Base-by-base conservation (phyloP, 2,113 vertebrate genomes). In the Myotis lucifugus region DNA sequence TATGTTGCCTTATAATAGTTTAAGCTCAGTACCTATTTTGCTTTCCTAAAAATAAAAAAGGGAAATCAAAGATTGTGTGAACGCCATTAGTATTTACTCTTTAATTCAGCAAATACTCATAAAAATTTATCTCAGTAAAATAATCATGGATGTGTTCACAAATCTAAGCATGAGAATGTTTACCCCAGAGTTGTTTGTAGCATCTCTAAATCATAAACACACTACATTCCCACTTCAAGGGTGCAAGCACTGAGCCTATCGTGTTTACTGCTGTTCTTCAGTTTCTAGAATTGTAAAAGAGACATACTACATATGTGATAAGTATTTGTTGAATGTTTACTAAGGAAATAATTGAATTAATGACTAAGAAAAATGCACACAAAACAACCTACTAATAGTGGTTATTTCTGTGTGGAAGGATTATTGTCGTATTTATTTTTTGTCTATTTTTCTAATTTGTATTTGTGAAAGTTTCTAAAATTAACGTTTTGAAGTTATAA, bases 261-360 rank as follows among this genome's bases (percentile, higher is more conserved):
- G 77, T 79, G 23, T 72, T 92, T 67, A 32, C 11, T 83, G 27
- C 32, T 74, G 1, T 92, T 40, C 27, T 67, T 88, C 3, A 29
- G 14, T 78, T 54, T 83, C 46, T 83, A 48, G 18, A 56, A 76
- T 40, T 81, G 9, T 67, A 52, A 74, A 42, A 78, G 54, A 91
- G 13, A 34, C 48, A 74, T 85, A 34, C 1, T 73, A 88, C 14
- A 25, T 88, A 61, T 27, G 72, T 14, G 56, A 8, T 88, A 66
- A 88, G 73, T 78, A 72, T 61, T 84, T 88, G 23, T 40, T 81
- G 34, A 85, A 13, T 79, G 46, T 87, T 95, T 82, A 42, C 73
- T 72, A 64, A 78, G 12, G 19, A 8, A 56, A 25, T 27, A 69
- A 59, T 64, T 74, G 56, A 85, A 64, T 85, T 74, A 89, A 42